phyloP scores from a whole-genome alignment of 2,797 vertebrate genomes.

The Sebastes steindachneri region DNA sequence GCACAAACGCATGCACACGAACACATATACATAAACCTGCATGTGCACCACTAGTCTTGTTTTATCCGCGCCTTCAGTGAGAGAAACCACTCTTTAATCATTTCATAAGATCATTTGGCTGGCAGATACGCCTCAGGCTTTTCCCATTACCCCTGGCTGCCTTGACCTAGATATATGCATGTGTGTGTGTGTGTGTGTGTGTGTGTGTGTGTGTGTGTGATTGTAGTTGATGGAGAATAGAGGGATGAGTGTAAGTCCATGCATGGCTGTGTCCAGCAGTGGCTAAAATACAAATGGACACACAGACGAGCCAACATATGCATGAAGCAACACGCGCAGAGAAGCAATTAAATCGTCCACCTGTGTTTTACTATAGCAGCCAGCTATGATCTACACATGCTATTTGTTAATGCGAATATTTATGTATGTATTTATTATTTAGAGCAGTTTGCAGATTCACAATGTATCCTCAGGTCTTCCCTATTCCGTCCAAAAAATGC shows the following conservation, averaged over 20 bases:
- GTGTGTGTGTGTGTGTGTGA: constrained; percentile 11
- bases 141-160: constrained; percentile 82
- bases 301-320: constrained; percentile 3
- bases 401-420: background rate
- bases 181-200: constrained; percentile 6
- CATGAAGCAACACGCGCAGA: background rate
- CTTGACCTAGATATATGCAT: constrained; percentile 85
- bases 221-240: constrained; percentile 42
- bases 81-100: constrained; percentile 77
- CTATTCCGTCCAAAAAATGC: background rate
- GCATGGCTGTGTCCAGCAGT: constrained; percentile 47
- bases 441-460: background rate
- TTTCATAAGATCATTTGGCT: constrained; percentile 83
- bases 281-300: constrained; percentile 29
- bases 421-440: background rate
- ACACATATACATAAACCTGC: constrained; percentile 49
- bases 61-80: constrained; percentile 59
- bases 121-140: constrained; percentile 82
- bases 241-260: constrained; percentile 28
- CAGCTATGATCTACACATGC: background rate
- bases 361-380: background rate
- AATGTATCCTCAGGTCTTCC: background rate
- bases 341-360: background rate
- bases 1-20: constrained; percentile 37
- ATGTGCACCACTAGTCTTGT: constrained; percentile 56